A percentile compares a stretch with the other conserved stretches of the same genome.
These are phyloP conservation scores for Callosobruchus maculatus DNA, from an alignment of 2,888 invertebrate species.

Conservation along the genomic window DNA sequence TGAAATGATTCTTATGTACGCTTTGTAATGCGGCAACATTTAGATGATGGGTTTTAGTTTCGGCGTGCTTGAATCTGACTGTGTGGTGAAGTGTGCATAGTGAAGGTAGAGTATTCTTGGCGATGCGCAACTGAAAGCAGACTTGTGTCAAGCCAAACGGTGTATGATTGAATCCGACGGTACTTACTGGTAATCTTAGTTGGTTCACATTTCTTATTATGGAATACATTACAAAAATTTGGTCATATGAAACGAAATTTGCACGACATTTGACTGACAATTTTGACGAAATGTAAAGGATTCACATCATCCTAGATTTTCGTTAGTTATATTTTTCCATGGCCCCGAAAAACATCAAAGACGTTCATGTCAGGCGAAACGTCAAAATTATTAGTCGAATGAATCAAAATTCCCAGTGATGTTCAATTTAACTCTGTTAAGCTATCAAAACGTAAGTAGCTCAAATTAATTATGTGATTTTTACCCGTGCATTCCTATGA, in stretches of 20 bases:
- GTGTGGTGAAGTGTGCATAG: neutral
- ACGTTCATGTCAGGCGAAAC: conserved; percentile 10
- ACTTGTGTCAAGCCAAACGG: neutral
- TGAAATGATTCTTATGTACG: neutral
- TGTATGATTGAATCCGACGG: neutral
- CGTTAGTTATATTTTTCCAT: neutral
- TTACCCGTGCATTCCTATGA: neutral
- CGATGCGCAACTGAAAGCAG: conserved; percentile 3
- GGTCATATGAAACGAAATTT: conserved; percentile 20
- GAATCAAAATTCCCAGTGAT: conserved; percentile 11
- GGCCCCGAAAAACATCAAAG: neutral
- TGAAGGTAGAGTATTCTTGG: conserved; percentile 1
- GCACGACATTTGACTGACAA: conserved; percentile 26
- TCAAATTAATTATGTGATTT: neutral
- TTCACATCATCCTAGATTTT: conserved; percentile 16
- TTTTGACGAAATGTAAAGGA: conserved; percentile 24
- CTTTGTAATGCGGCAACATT: neutral
- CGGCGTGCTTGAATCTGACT: neutral
- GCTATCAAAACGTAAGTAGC: neutral
- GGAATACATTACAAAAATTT: conserved; percentile 33
- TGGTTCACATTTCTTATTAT: conserved; percentile 28
- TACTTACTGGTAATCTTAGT: conserved; percentile 28
- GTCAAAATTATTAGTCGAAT: conserved; percentile 6
- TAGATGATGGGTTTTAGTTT: neutral
- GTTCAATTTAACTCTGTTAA: neutral